Evolutionary conservation across 1,140 invertebrate species (phyloP).

Genomic region (Bactericera cockerelli): DNA sequence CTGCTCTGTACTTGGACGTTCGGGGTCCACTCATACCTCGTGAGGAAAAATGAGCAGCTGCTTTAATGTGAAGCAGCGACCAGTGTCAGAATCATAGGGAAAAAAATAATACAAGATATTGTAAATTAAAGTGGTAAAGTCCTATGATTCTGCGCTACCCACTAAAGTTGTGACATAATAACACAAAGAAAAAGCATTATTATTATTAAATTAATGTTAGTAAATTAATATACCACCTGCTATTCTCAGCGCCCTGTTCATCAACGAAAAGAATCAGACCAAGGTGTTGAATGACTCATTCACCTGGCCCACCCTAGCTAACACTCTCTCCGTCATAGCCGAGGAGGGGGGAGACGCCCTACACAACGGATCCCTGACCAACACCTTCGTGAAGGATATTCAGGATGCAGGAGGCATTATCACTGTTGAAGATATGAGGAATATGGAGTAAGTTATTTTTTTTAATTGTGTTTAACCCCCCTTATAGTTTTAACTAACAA

Average conservation of each 20-base stretch:
- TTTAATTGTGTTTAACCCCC: neutral
- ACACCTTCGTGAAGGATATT: constrained; percentile 51
- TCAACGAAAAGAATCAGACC: constrained; percentile 42
- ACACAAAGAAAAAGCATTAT: too few relatives aligned
- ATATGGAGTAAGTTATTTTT: constrained; percentile 31
- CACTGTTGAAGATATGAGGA: constrained; percentile 52
- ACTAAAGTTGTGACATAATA: too few relatives aligned
- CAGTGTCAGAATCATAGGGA: too few relatives aligned
- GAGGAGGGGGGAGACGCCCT: constrained; percentile 43
- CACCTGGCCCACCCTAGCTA: constrained; percentile 46
- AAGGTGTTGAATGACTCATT: constrained; percentile 47
- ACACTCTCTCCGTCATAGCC: constrained; percentile 55
- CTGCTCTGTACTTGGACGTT: too few relatives aligned
- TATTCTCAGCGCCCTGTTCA: constrained; percentile 41
- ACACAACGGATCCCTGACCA: constrained; percentile 46
- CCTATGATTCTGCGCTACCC: too few relatives aligned
- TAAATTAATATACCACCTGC: too few relatives aligned
- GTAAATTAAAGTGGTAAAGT: too few relatives aligned
- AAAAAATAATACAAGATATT: too few relatives aligned
- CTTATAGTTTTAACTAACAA: constrained; percentile 6
- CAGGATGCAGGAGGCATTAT: constrained; percentile 54
- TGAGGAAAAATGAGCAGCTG: too few relatives aligned
- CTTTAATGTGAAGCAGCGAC: too few relatives aligned
- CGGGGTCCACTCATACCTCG: too few relatives aligned
- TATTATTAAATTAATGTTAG: too few relatives aligned